phyloP scores from a whole-genome alignment of 2,888 invertebrate species.

The Pilophorus perplexus region DNA sequence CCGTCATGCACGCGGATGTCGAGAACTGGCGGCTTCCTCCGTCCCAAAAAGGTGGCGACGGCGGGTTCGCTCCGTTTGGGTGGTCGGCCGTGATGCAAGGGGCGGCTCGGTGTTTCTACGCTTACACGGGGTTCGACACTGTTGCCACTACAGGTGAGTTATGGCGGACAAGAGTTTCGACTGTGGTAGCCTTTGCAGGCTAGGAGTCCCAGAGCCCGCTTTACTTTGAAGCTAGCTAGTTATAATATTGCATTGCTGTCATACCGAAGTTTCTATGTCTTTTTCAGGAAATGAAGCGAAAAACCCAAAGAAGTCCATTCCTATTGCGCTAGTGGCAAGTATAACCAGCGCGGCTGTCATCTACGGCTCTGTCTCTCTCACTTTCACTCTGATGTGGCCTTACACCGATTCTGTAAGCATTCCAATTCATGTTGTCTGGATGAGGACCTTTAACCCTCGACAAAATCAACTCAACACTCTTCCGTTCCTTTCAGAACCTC shows the following conservation, averaged over 20 bases:
- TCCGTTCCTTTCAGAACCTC: constrained; percentile 1
- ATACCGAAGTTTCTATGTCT: no score
- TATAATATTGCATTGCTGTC: no score
- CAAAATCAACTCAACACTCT: not conserved
- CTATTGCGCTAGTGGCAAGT: constrained; percentile 57
- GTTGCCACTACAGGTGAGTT: constrained; percentile 71
- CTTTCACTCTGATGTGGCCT: constrained; percentile 92
- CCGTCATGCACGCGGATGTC: constrained; percentile 64
- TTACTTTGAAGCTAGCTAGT: no score
- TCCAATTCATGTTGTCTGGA: not conserved
- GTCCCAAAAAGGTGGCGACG: constrained; percentile 55
- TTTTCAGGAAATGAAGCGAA: constrained; percentile 44
- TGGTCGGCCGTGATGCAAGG: constrained; percentile 74
- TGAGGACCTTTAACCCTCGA: not conserved
- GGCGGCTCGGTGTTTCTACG: constrained; percentile 87
- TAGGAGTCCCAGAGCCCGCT: no score
- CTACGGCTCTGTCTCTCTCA: constrained; percentile 87
- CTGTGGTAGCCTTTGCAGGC: no score
- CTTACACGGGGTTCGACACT: constrained; percentile 91
- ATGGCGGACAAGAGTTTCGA: no score
- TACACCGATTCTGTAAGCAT: constrained; percentile 74
- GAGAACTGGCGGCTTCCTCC: constrained; percentile 45
- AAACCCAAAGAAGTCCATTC: constrained; percentile 43
- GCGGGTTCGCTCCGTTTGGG: constrained; percentile 86
- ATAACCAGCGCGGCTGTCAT: constrained; percentile 78